Evolutionary conservation across 1,140 invertebrate genomes (phyloP).

Genomic region (Eulimnadia texana): DNA sequence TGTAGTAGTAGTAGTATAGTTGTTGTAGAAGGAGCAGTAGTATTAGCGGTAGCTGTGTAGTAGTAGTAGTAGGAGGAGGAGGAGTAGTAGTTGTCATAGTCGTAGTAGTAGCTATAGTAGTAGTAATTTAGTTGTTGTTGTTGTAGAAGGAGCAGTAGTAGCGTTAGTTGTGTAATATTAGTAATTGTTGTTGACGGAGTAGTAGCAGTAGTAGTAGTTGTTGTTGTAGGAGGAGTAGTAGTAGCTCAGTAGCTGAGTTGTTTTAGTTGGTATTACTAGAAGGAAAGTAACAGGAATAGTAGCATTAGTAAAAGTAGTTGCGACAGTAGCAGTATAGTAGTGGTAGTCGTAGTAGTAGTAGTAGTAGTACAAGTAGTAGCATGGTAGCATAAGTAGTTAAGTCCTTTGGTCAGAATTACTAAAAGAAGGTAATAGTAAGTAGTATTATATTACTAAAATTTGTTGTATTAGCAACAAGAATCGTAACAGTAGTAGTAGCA

Average conservation of each 20-base stretch:
- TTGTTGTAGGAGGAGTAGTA: background rate
- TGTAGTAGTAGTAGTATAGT: background rate
- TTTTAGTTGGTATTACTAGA: background rate
- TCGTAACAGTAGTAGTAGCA: too few relatives aligned
- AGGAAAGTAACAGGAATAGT: background rate
- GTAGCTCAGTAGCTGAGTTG: background rate
- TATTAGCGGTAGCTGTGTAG: background rate
- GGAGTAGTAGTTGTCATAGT: background rate
- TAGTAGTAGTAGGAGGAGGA: background rate
- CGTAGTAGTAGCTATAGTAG: background rate
- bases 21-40: background rate
- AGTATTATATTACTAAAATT: too few relatives aligned
- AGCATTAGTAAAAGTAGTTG: background rate
- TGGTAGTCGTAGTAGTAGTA: background rate
- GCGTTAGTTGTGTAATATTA: background rate
- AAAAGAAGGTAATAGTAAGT: too few relatives aligned
- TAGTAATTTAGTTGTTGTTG: too few relatives aligned
- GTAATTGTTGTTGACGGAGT: background rate
- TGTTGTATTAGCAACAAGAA: too few relatives aligned
- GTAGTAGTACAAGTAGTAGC: background rate
- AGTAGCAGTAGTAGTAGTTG: background rate
- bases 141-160: background rate
- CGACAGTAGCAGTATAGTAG: background rate
- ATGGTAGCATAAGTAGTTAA: background rate
- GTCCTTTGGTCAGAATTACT: background rate